Evolutionary conservation across 2,888 invertebrate species (phyloP).

Genomic region (Idaea aversata): DNA sequence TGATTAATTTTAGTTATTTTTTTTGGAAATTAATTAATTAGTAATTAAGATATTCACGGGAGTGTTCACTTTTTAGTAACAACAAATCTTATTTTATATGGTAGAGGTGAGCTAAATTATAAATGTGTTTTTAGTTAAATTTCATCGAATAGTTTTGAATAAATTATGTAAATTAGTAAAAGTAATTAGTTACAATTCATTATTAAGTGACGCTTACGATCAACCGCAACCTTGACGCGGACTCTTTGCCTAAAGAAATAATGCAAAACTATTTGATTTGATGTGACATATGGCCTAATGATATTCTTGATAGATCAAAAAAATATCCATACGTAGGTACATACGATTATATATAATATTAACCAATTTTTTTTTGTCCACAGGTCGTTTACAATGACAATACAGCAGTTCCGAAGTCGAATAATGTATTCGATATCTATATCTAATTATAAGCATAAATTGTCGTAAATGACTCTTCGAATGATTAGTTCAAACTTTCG

Average conservation of each 20-base stretch:
- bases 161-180: background rate
- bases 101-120: background rate
- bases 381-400: constrained; percentile 74
- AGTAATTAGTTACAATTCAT: background rate
- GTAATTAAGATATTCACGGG: background rate
- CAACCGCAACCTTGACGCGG: constrained; percentile 26
- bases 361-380: constrained; percentile 44
- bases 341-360: constrained; percentile 20
- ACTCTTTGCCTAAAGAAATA: constrained; percentile 28
- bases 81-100: background rate
- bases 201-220: background rate
- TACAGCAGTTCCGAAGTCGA: constrained; percentile 53
- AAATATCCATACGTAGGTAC: constrained; percentile 20
- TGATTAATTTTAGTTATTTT: background rate
- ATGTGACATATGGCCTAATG: constrained; percentile 37
- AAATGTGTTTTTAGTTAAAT: background rate
- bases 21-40: background rate
- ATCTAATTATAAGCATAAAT: constrained; percentile 72
- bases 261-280: constrained; percentile 32
- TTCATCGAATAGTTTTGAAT: background rate
- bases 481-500: constrained; percentile 25
- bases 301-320: constrained; percentile 26
- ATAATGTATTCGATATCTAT: constrained; percentile 58
- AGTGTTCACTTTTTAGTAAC: background rate
- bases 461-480: constrained; percentile 41